Conservation (phyloP, 23 tunicate genomes). For the Oikopleura albicans region DNA sequence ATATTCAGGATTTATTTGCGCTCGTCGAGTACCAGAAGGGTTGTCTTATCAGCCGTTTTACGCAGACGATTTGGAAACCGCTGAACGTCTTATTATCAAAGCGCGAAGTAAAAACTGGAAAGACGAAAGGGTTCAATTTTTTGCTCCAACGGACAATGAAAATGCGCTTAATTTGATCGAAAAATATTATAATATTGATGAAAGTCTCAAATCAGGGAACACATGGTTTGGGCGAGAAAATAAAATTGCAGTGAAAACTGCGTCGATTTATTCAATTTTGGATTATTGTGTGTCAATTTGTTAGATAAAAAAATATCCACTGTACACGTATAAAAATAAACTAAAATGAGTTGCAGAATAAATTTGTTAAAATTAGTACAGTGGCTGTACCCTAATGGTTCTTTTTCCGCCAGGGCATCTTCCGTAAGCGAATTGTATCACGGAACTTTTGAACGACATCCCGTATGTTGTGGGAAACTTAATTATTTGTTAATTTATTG, state of each 20-base stretch:
- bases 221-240: not conserved
- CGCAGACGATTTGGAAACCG: not conserved
- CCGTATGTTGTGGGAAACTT: too few relatives aligned
- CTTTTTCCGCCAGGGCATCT: too few relatives aligned
- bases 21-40: not conserved
- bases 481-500: too few relatives aligned
- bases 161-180: not conserved
- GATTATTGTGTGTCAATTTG: not conserved
- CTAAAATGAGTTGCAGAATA: not conserved
- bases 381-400: too few relatives aligned
- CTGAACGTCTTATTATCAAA: not conserved
- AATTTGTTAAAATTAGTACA: too few relatives aligned
- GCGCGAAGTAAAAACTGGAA: not conserved
- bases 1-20: not conserved
- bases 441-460: too few relatives aligned
- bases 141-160: not conserved
- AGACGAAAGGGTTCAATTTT: not conserved
- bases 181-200: not conserved
- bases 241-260: not conserved
- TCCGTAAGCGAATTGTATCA: too few relatives aligned
- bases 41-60: not conserved
- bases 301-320: too few relatives aligned
- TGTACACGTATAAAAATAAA: not conserved
- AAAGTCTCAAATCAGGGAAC: not conserved
- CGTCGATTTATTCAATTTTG: not conserved